Percentiles rank a stretch among this genome's conserved stretches.
These are phyloP conservation scores for Ditylenchus dipsaci DNA, from an alignment of 1,140 invertebrate species.

Conservation along the genomic window DNA sequence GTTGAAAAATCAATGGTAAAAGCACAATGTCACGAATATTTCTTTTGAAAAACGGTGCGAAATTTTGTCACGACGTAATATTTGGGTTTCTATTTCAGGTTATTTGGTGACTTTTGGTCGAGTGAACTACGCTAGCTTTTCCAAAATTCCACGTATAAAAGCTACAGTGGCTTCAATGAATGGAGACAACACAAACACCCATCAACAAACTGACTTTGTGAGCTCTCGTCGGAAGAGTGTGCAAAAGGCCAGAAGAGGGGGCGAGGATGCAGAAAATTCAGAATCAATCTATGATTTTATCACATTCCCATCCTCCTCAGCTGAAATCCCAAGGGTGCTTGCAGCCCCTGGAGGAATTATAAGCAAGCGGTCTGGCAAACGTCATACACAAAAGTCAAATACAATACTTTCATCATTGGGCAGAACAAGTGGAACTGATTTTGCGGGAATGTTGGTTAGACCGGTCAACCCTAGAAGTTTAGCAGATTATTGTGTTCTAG, in stretches of 20 bases:
- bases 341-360: neutral
- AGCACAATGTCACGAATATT: no score
- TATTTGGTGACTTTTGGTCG: constrained; percentile 25
- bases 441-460: no score
- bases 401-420: no score
- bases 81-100: constrained; percentile 8
- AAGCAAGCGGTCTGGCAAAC: no score
- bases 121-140: neutral
- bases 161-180: neutral
- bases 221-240: neutral
- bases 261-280: neutral
- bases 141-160: neutral
- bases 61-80: no score
- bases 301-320: neutral
- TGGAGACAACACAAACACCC: neutral
- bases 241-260: neutral
- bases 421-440: no score
- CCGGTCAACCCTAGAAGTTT: constrained; percentile 9
- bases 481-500: constrained; percentile 22
- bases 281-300: neutral
- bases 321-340: neutral
- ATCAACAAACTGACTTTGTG: neutral
- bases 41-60: no score
- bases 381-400: no score
- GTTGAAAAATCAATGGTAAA: no score